Conservation (phyloP, 53 echinoderm and acorn worm species). For the Stichopus horrens region DNA sequence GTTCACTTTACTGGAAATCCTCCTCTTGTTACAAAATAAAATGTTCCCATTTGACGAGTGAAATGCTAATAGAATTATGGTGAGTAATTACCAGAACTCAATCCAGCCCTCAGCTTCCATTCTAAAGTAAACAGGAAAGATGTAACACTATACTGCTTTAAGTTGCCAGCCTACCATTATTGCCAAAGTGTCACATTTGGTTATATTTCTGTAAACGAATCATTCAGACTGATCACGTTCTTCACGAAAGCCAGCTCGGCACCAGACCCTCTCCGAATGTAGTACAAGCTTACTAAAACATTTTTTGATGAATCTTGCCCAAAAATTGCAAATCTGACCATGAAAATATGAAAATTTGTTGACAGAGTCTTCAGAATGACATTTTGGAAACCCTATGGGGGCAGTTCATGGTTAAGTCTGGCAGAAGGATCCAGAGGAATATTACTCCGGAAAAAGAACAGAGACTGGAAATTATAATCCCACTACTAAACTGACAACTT, state of each 20-base stretch:
- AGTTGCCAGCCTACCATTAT: slow-evolving; percentile 22
- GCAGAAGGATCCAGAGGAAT: slow-evolving; percentile 12
- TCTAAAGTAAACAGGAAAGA: background rate
- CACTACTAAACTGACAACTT: slow-evolving; percentile 5
- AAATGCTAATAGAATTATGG: too few species aligned
- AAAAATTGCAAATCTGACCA: slow-evolving; percentile 40
- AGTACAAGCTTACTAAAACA: slow-evolving; percentile 34
- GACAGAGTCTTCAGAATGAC: slow-evolving; percentile 42
- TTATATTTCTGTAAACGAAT: slow-evolving; percentile 21
- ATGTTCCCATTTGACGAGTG: too few species aligned
- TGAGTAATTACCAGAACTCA: too few species aligned
- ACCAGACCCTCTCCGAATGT: slow-evolving; percentile 39
- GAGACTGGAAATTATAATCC: slow-evolving; percentile 19
- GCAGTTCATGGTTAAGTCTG: slow-evolving; percentile 36
- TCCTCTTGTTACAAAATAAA: too few species aligned
- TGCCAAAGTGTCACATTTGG: slow-evolving; percentile 41
- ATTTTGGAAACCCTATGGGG: slow-evolving; percentile 44
- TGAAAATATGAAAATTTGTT: slow-evolving; percentile 45
- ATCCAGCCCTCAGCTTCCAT: too few species aligned
- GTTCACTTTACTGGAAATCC: too few species aligned
- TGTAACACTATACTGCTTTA: slow-evolving; percentile 19
- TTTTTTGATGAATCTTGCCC: slow-evolving; percentile 35
- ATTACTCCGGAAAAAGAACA: slow-evolving; percentile 16
- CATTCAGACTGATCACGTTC: slow-evolving; percentile 42
- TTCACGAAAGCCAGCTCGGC: slow-evolving; percentile 24